Conservation (phyloP, 2,888 invertebrate genomes). For the Ariolimax columbianus region DNA sequence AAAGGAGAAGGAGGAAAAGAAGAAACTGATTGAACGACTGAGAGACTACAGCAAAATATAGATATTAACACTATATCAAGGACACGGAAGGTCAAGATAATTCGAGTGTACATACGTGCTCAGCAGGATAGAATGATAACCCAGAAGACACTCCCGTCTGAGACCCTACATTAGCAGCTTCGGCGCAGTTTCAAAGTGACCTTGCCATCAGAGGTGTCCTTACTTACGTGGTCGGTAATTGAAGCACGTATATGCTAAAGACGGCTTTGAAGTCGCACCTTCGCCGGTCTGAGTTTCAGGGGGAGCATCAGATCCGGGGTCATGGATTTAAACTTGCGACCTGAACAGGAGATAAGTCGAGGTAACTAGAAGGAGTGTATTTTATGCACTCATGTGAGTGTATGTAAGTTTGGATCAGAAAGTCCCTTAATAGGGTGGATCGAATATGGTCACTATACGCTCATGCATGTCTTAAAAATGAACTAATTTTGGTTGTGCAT, state of each 20-base stretch:
- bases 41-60: not conserved
- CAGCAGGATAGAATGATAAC: not conserved
- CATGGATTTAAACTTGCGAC: not conserved
- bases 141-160: not conserved
- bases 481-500: too few species aligned
- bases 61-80: not conserved
- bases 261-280: not conserved
- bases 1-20: too few species aligned
- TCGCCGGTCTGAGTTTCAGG: not conserved
- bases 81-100: not conserved
- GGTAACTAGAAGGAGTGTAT: not conserved
- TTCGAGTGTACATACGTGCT: not conserved
- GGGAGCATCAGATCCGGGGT: not conserved
- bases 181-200: slow-evolving; percentile 2
- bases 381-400: not conserved
- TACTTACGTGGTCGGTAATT: not conserved
- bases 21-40: not conserved
- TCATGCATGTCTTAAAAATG: too few species aligned
- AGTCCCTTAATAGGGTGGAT: too few species aligned
- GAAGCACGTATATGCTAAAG: not conserved
- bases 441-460: too few species aligned
- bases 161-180: not conserved
- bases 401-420: too few species aligned
- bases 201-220: not conserved
- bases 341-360: not conserved